phyloP scores from a whole-genome alignment of 30 jellyfish, hydroid and myxozoan species.

The Phacellophora camtschatica region DNA sequence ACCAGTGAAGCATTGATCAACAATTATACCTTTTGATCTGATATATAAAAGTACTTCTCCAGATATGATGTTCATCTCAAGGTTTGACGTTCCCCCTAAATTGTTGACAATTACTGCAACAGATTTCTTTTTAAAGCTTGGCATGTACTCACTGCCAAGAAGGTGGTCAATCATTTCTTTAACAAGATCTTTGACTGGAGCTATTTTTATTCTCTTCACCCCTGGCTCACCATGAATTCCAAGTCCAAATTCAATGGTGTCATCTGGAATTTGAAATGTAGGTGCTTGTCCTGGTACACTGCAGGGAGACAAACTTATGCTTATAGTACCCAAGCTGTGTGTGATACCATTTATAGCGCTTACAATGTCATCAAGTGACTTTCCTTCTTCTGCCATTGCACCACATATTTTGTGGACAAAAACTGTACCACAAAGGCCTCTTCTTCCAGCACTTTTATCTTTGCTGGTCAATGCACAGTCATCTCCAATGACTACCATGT shows the following conservation, averaged over 20 bases:
- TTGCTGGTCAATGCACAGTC: constrained; percentile 95
- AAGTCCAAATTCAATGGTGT: constrained; percentile 93
- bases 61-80: constrained; percentile 77
- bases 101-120: constrained; percentile 77
- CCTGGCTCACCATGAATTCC: constrained; percentile 99
- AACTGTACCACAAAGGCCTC: constrained; percentile 97
- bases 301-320: constrained; percentile 97
- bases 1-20: constrained; percentile 79
- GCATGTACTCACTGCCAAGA: constrained; percentile 62
- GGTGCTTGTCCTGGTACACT: constrained; percentile 96
- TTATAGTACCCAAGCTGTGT: constrained; percentile 86
- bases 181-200: constrained; percentile 65
- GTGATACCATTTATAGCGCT: not conserved
- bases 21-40: not conserved
- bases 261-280: constrained; percentile 73
- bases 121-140: constrained; percentile 34
- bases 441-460: constrained; percentile 93
- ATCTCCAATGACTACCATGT: constrained; percentile 96
- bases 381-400: constrained; percentile 97
- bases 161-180: constrained; percentile 79
- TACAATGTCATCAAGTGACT: constrained; percentile 58
- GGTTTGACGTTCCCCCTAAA: constrained; percentile 92
- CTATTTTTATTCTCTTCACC: constrained; percentile 66
- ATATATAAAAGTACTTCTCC: constrained; percentile 63
- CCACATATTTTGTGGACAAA: constrained; percentile 96